A percentile compares a stretch with the other conserved stretches of the same genome.
These are phyloP conservation scores for Lysiphlebus fabarum DNA, from an alignment of 1,140 invertebrate species.

Conservation along the genomic window DNA sequence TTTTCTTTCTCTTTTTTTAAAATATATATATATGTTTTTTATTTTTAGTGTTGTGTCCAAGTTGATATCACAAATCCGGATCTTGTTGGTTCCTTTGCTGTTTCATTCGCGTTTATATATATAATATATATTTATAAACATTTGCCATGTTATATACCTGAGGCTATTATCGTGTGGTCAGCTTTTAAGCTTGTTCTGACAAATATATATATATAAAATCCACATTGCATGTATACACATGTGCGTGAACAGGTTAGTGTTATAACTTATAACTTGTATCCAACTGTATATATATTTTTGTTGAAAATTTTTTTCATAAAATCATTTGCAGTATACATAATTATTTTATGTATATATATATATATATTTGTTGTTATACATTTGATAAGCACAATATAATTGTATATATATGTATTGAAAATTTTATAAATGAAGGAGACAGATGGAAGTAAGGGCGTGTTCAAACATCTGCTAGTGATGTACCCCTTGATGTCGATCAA, in stretches of 20 bases:
- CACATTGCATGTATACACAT: conserved; percentile 13
- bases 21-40: too few species aligned
- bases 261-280: conserved; percentile 6
- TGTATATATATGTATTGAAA: not conserved
- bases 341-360: not conserved
- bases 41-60: too few species aligned
- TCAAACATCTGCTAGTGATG: conserved; percentile 43
- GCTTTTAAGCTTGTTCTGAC: conserved; percentile 11
- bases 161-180: conserved; percentile 17
- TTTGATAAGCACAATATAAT: conserved; percentile 9
- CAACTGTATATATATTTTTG: not conserved
- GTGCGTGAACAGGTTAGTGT: conserved; percentile 26
- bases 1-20: too few species aligned
- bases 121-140: too few species aligned
- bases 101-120: conserved; percentile 3
- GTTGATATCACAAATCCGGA: conserved; percentile 12
- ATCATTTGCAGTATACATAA: not conserved
- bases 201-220: conserved; percentile 1
- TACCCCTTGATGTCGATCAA: conserved; percentile 43
- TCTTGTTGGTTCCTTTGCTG: conserved; percentile 6
- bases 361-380: conserved; percentile 11
- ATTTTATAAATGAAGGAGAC: conserved; percentile 37
- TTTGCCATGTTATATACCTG: not conserved
- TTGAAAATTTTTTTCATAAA: not conserved
- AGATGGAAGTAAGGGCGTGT: conserved; percentile 40